Percentiles rank a stretch among this genome's conserved stretches.
Conservation (phyloP, 2,113 vertebrate species). For the Tetrax tetrax region DNA sequence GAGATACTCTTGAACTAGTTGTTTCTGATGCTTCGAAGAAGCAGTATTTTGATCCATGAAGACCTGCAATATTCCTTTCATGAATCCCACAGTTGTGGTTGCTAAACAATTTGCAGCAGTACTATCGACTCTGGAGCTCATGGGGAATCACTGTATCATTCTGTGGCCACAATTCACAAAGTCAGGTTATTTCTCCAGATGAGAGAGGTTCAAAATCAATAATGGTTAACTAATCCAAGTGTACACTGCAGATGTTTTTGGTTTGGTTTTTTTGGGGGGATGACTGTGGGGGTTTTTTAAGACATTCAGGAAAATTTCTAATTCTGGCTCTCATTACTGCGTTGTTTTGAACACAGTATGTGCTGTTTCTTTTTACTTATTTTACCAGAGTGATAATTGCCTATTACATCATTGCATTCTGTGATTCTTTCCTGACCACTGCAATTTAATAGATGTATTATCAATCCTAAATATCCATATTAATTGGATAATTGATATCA, state of each 20-base stretch:
- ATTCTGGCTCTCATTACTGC: neutral
- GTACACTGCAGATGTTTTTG: neutral
- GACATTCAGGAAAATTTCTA: neutral
- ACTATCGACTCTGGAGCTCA: neutral
- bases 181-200: neutral
- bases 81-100: neutral
- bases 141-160: slow-evolving; percentile 2
- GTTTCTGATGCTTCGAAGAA: neutral
- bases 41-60: slow-evolving; percentile 32
- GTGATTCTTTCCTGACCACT: neutral
- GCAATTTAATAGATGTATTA: neutral
- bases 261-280: neutral
- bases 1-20: slow-evolving; percentile 3
- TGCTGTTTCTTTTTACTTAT: neutral
- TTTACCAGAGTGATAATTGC: neutral
- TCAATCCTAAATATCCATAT: neutral
- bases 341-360: neutral
- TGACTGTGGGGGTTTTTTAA: fast-evolving
- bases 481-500: neutral
- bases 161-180: neutral
- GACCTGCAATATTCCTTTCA: slow-evolving; percentile 1
- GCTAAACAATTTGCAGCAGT: slow-evolving; percentile 1
- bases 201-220: neutral
- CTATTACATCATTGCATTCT: neutral
- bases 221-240: neutral